Evolutionary conservation across 2,113 vertebrate genomes (phyloP).

Genomic region (Corythornis cristatus): DNA sequence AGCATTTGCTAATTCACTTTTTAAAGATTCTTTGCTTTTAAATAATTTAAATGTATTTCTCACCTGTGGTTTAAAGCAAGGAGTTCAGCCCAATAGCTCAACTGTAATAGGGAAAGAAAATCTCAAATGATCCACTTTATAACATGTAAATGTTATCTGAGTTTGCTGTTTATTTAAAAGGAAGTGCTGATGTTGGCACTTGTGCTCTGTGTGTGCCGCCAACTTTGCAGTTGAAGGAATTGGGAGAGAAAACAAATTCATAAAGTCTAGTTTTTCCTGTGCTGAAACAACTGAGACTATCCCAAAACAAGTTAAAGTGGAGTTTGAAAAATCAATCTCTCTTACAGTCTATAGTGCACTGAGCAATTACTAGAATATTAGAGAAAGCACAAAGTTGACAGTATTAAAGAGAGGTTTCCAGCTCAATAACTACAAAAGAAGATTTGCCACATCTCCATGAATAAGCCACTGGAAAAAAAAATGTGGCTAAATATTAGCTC

Average conservation of each 20-base stretch:
- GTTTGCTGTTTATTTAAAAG: slow-evolving; percentile 48
- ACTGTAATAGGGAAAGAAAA: slow-evolving; percentile 6
- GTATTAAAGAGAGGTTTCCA: background rate
- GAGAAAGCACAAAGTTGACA: background rate
- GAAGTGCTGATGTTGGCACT: slow-evolving; percentile 35
- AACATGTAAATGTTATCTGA: slow-evolving; percentile 15
- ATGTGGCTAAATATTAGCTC: background rate
- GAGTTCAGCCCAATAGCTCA: background rate
- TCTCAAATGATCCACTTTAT: background rate
- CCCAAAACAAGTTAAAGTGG: background rate
- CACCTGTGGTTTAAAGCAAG: background rate
- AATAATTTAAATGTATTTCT: background rate
- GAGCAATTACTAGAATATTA: background rate
- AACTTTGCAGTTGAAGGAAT: background rate
- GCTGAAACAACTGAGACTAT: background rate
- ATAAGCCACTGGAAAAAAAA: background rate
- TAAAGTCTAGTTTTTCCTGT: slow-evolving; percentile 34
- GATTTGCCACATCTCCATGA: background rate
- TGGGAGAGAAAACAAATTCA: slow-evolving; percentile 34
- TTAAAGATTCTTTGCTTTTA: background rate
- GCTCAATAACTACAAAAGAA: background rate
- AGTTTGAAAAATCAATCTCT: background rate
- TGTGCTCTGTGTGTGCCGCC: background rate
- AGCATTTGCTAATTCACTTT: background rate
- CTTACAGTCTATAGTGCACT: background rate